A percentile compares a stretch with the other conserved stretches of the same genome.
Conservation (phyloP, 2,888 invertebrate genomes). For the Rhaphigaster nebulosa region DNA sequence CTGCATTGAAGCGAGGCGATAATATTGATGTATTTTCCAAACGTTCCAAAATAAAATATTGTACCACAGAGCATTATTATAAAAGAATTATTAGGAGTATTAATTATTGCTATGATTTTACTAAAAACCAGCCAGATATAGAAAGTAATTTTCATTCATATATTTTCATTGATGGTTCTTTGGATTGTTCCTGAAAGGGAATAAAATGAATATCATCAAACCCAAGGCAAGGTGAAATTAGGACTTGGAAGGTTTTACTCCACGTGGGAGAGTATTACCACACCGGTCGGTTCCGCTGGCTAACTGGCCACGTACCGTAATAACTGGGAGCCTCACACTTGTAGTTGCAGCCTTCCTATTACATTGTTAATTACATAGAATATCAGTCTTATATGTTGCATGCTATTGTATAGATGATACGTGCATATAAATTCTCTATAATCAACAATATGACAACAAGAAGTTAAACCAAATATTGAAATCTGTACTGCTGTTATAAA, state of each 20-base stretch:
- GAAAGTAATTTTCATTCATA: neutral
- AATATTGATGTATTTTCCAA: too few relatives aligned
- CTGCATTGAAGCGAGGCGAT: too few relatives aligned
- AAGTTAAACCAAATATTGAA: neutral
- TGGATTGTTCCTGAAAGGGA: neutral
- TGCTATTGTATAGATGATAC: neutral
- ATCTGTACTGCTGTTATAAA: too few relatives aligned
- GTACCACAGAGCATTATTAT: too few relatives aligned
- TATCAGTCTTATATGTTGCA: neutral
- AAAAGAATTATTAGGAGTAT: too few relatives aligned
- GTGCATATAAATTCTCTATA: neutral
- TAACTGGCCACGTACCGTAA: neutral
- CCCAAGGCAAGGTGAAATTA: neutral
- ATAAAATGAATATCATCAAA: neutral
- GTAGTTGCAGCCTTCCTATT: neutral
- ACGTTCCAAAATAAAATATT: too few relatives aligned
- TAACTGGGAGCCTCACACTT: neutral
- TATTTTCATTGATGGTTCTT: neutral
- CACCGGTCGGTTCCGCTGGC: neutral
- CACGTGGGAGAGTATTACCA: neutral
- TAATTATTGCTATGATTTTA: too few relatives aligned
- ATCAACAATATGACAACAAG: neutral
- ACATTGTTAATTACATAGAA: neutral
- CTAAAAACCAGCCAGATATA: neutral
- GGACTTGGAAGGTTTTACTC: neutral